Conservation (phyloP, 2,797 vertebrate species). For the Synaphobranchus kaupii region DNA sequence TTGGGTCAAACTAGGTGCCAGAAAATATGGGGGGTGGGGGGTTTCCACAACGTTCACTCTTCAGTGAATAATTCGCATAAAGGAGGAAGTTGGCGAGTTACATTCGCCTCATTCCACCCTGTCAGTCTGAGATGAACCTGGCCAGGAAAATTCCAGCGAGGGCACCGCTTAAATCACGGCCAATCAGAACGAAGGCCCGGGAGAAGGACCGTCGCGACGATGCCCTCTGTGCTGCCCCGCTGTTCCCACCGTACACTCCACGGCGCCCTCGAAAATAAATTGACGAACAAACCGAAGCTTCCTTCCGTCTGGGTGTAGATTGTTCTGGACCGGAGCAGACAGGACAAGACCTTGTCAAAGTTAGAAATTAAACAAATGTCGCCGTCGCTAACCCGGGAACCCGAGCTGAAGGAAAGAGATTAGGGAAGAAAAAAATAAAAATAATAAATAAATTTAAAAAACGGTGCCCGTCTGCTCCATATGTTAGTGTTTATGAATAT, state of each 20-base stretch:
- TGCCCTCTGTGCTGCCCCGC: too few relatives aligned
- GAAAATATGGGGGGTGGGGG: background rate
- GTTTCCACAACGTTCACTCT: background rate
- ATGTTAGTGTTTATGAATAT: constrained; percentile 29
- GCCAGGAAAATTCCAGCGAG: background rate
- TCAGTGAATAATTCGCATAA: constrained; percentile 44
- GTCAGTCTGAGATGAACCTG: constrained; percentile 22
- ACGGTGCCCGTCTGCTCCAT: background rate
- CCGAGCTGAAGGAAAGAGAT: background rate
- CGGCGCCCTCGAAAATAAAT: background rate
- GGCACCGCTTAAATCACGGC: background rate
- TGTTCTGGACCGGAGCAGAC: background rate
- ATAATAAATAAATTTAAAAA: background rate
- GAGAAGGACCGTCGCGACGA: background rate
- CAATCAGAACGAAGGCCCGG: background rate
- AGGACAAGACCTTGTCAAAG: background rate
- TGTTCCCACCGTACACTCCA: background rate
- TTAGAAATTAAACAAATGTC: background rate
- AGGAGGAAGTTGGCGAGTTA: constrained; percentile 68
- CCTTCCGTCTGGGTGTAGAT: background rate
- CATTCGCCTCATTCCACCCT: constrained; percentile 53
- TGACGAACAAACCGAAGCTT: background rate
- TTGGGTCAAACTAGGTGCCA: background rate
- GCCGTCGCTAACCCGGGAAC: background rate
- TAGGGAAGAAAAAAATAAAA: background rate